A percentile compares a stretch with the other conserved stretches of the same genome.
These are phyloP conservation scores for Orchestia grillus DNA, from an alignment of 1,140 invertebrate genomes.

Conservation along the genomic window DNA sequence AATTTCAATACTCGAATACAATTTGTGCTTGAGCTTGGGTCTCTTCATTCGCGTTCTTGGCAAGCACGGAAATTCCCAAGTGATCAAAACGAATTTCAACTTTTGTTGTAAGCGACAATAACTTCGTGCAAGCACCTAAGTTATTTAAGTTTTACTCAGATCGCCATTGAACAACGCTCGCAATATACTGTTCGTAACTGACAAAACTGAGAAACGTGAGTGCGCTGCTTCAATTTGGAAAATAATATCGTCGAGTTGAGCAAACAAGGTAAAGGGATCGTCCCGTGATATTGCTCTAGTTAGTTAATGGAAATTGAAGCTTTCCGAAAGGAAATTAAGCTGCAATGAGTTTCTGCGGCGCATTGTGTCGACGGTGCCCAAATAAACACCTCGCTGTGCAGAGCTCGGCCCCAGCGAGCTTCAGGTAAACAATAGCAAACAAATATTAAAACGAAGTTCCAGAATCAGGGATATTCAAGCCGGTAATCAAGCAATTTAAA, in stretches of 20 bases:
- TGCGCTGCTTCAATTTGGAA: not conserved
- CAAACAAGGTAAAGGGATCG: not conserved
- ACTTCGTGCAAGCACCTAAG: not conserved
- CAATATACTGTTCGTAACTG: not conserved
- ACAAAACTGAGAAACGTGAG: not conserved
- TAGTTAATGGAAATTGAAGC: constrained; percentile 9
- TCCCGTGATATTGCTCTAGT: not conserved
- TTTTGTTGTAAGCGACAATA: not conserved
- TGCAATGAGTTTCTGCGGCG: not conserved
- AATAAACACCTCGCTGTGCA: not conserved
- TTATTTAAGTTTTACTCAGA: not conserved
- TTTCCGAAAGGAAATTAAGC: not conserved
- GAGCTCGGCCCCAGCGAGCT: too few relatives aligned
- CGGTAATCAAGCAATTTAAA: not conserved
- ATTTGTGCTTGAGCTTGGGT: too few relatives aligned
- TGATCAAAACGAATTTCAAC: not conserved
- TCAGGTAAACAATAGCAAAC: not conserved
- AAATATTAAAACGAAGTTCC: not conserved
- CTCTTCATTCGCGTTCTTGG: not conserved
- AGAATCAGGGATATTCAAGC: not conserved
- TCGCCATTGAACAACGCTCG: not conserved
- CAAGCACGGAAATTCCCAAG: not conserved
- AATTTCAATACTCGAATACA: not conserved
- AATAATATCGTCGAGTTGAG: not conserved
- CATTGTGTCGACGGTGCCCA: not conserved